Percentiles rank a stretch among this genome's conserved stretches.
phyloP scores from a whole-genome alignment of 2,113 vertebrate genomes.

The Delphinus delphis region DNA sequence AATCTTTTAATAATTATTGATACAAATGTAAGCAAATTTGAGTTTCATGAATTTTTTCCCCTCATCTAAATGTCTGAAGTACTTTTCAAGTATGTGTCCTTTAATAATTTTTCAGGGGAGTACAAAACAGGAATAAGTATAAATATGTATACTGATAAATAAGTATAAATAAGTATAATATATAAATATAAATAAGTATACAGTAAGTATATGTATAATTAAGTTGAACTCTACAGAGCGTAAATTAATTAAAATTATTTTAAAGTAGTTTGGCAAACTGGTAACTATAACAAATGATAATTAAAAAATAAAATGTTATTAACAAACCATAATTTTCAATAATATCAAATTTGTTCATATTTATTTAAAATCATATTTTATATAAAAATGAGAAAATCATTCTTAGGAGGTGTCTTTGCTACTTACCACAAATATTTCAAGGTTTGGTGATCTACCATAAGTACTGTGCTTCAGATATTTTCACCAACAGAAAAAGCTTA shows the following conservation, averaged over 20 bases:
- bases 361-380: slow-evolving; percentile 30
- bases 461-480: not conserved
- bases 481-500: not conserved
- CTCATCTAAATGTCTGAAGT: not conserved
- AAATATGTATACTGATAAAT: not conserved
- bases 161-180: not conserved
- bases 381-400: slow-evolving; percentile 50
- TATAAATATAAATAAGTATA: not conserved
- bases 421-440: not conserved
- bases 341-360: slow-evolving; percentile 47
- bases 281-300: not conserved
- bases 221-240: not conserved
- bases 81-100: not conserved
- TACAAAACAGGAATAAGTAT: not conserved
- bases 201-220: not conserved
- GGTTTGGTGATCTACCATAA: not conserved
- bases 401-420: not conserved
- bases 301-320: not conserved
- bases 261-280: not conserved
- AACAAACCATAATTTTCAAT: slow-evolving; percentile 30
- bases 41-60: not conserved
- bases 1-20: not conserved
- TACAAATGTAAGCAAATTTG: not conserved
- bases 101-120: not conserved
- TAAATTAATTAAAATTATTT: slow-evolving; percentile 39